A percentile compares a stretch with the other conserved stretches of the same genome.
These are phyloP conservation scores for Sakesphorus luctuosus DNA, from an alignment of 2,113 vertebrate genomes.

Conservation along the genomic window DNA sequence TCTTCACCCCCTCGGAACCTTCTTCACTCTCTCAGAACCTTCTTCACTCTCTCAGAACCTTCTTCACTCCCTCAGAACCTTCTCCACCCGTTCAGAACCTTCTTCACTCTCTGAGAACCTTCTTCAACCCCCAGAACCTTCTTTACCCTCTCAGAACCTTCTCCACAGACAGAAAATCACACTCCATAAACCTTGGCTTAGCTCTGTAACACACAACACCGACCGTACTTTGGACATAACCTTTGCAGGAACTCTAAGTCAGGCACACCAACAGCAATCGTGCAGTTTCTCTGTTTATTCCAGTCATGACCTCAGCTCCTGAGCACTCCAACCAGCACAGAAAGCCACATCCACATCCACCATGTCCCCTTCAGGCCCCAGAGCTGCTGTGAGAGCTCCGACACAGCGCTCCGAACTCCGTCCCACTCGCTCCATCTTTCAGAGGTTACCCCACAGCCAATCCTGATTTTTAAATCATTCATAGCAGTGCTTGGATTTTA, in stretches of 20 bases:
- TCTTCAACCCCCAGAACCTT: neutral
- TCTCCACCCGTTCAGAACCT: too few species aligned
- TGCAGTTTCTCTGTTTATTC: neutral
- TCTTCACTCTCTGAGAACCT: too few species aligned
- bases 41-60: too few species aligned
- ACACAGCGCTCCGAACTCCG: neutral
- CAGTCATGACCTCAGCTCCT: neutral
- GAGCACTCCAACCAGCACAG: neutral
- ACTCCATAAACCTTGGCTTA: neutral
- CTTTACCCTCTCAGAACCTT: neutral
- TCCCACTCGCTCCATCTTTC: fast-evolving
- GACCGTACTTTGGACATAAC: neutral
- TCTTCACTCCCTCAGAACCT: too few species aligned
- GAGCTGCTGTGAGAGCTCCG: neutral
- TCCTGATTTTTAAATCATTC: neutral
- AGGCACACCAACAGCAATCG: neutral
- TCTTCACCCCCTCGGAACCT: too few species aligned
- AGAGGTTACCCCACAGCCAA: neutral
- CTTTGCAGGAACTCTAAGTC: neutral
- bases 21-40: too few species aligned
- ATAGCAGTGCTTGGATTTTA: neutral
- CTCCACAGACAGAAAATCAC: neutral
- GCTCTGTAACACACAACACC: neutral
- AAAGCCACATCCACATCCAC: fast-evolving
- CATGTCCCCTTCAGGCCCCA: fast-evolving